Base-by-base conservation (phyloP, 2,888 invertebrate genomes). In the Troides helena region DNA sequence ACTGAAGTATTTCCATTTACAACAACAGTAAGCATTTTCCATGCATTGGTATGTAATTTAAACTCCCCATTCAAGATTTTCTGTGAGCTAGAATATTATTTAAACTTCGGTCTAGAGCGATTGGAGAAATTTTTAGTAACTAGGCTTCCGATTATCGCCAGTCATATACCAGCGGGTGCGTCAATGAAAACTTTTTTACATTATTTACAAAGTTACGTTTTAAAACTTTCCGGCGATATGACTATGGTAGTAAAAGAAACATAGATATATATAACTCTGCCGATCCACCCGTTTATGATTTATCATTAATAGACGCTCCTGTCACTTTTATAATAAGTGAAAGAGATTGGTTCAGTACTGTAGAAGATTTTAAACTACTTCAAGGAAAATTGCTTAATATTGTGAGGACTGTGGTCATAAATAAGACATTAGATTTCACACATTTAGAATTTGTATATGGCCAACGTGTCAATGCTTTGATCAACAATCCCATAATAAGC, bases 401-500 rank as follows among this genome's bases (percentile, higher is more conserved):
- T 25, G 75, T 80, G 30, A 80, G 76, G 25, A 78, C 78, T 72
- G 74, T 83, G n/a, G 76, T 77, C 58, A 80, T 87, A 2, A 85
- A 89, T 68, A 78, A 78, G 74, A 81, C 82, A 4, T 71, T 85
- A 70, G 86, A 87, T 72, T 90, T 89, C 72, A 85, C 86, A 23
- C 91, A 91, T 75, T 80, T 90, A 43, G 91, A 92, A 74, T 92
- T 89, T 74, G 75, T 87, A 21, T 92, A 88, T 71, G 91, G 91
- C 18, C 74, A 82, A 69, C 77, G 89, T 64, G 83, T 84, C 3
- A 86, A 87, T 71, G 74, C 64, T 39, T 71, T 89, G 17, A 73
- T 91, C 30, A 91, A 90, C 74, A 73, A 84, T 64, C 85, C 84
- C 65, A 77, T 87, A 10, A 75, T 81, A 66, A 75, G 75, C 70